Conservation (phyloP, 2,888 invertebrate genomes). For the Hirtodrosophila trivittata region DNA sequence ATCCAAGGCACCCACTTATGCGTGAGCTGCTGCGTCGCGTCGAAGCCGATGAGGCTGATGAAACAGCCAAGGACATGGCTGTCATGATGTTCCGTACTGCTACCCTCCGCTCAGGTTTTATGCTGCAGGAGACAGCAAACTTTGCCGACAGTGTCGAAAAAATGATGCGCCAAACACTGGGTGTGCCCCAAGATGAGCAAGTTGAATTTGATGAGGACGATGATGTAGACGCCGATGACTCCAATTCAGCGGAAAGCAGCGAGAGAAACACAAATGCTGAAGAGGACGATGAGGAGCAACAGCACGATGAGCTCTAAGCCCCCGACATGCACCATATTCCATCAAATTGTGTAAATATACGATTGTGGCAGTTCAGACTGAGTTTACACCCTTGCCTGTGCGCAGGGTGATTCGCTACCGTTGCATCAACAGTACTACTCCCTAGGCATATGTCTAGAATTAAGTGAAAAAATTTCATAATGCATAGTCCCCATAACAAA, state of each 20-base stretch:
- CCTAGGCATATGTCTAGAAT: conserved; percentile 46
- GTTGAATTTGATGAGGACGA: conserved; percentile 84
- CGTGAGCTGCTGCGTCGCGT: conserved; percentile 94
- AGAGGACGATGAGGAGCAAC: conserved; percentile 84
- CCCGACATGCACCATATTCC: conserved; percentile 5
- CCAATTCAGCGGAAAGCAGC: conserved; percentile 73
- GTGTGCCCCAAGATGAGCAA: conserved; percentile 90
- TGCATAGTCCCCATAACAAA: conserved; percentile 4
- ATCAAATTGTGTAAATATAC: conserved; percentile 57
- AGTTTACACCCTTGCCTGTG: conserved; percentile 50
- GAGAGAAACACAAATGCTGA: conserved; percentile 82
- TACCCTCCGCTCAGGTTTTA: conserved; percentile 96
- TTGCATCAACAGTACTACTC: conserved; percentile 62
- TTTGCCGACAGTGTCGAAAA: conserved; percentile 96
- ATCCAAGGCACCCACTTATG: conserved; percentile 98
- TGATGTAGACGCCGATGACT: conserved; percentile 82
- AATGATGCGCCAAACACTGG: conserved; percentile 92
- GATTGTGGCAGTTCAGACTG: conserved; percentile 72
- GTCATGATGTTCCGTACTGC: conserved; percentile 96
- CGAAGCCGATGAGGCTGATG: conserved; percentile 90
- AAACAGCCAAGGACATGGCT: conserved; percentile 92
- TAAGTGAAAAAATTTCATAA: conserved; percentile 62
- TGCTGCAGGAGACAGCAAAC: conserved; percentile 92
- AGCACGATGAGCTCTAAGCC: conserved; percentile 87
- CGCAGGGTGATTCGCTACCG: conserved; percentile 32